Percentiles rank a stretch among this genome's conserved stretches.
Conservation (phyloP, 1,140 invertebrate genomes). For the Drosophila ohnishii region DNA sequence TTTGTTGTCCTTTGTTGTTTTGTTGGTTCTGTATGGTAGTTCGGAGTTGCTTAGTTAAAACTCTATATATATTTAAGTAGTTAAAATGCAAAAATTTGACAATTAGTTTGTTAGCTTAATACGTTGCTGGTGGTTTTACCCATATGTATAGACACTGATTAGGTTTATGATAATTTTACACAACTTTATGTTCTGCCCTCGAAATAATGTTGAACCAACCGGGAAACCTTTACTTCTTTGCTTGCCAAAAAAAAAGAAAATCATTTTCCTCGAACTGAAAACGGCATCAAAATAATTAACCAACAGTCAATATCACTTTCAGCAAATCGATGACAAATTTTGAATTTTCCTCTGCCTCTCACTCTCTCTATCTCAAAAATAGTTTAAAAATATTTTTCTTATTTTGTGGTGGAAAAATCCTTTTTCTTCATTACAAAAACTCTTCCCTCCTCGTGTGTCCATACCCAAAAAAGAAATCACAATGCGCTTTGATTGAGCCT, state of each 20-base stretch:
- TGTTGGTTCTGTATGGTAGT: slow-evolving; percentile 56
- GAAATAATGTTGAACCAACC: slow-evolving; percentile 35
- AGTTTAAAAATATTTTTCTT: slow-evolving; percentile 60
- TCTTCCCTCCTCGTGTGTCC: slow-evolving; percentile 20
- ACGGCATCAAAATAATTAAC: slow-evolving; percentile 58
- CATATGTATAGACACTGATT: slow-evolving; percentile 52
- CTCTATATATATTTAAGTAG: slow-evolving; percentile 52
- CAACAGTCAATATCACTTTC: slow-evolving; percentile 78
- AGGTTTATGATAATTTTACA: slow-evolving; percentile 41
- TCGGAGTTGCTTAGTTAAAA: slow-evolving; percentile 26
- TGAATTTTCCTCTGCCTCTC: slow-evolving; percentile 52
- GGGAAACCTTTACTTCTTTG: slow-evolving; percentile 42
- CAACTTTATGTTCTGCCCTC: slow-evolving; percentile 1
- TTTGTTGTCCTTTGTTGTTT: slow-evolving; percentile 65
- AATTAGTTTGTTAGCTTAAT: slow-evolving; percentile 58
- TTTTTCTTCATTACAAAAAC: slow-evolving; percentile 37
- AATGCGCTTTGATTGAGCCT: slow-evolving; percentile 83
- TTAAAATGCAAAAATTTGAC: slow-evolving; percentile 76
- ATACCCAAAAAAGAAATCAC: slow-evolving; percentile 71
- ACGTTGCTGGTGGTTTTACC: slow-evolving; percentile 52
- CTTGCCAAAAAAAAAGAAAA: slow-evolving; percentile 21
- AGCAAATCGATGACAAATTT: slow-evolving; percentile 77
- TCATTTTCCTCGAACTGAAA: slow-evolving; percentile 37
- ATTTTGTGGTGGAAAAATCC: slow-evolving; percentile 42
- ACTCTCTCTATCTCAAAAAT: slow-evolving; percentile 51